phyloP scores from a whole-genome alignment of 2,888 invertebrate genomes.

The Xanthorhoe spadicearia region DNA sequence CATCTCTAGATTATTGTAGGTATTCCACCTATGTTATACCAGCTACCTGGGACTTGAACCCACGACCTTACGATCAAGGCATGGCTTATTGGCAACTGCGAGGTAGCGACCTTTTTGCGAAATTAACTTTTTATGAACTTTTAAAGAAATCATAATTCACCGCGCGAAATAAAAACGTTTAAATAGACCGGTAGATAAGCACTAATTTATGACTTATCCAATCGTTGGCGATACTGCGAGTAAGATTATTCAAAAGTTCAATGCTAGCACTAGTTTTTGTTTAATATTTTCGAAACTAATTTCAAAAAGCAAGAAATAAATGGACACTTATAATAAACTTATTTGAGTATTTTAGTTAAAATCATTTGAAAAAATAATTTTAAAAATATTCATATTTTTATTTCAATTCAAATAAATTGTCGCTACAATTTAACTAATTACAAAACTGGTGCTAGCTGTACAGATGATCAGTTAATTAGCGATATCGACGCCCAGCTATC shows the following conservation, averaged over 20 bases:
- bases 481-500: conserved; percentile 25
- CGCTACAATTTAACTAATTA: neutral
- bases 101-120: conserved; percentile 8
- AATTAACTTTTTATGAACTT: conserved; percentile 19
- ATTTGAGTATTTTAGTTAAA: too few species aligned
- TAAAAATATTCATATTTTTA: too few species aligned
- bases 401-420: too few species aligned
- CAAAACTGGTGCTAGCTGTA: conserved; percentile 8
- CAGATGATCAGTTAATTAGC: conserved; percentile 30
- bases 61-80: conserved; percentile 2
- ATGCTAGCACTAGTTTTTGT: too few species aligned
- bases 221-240: neutral
- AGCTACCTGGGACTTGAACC: neutral
- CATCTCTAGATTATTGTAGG: too few species aligned
- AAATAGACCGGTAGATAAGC: conserved; percentile 14
- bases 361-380: neutral
- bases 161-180: conserved; percentile 15
- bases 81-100: neutral
- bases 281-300: too few species aligned
- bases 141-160: conserved; percentile 19
- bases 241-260: too few species aligned
- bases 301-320: too few species aligned
- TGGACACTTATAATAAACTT: too few species aligned
- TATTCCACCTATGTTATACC: too few species aligned
- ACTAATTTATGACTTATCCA: neutral